Evolutionary conservation across 2,113 vertebrate genomes (phyloP).

Genomic region (Pseudopodoces humilis): DNA sequence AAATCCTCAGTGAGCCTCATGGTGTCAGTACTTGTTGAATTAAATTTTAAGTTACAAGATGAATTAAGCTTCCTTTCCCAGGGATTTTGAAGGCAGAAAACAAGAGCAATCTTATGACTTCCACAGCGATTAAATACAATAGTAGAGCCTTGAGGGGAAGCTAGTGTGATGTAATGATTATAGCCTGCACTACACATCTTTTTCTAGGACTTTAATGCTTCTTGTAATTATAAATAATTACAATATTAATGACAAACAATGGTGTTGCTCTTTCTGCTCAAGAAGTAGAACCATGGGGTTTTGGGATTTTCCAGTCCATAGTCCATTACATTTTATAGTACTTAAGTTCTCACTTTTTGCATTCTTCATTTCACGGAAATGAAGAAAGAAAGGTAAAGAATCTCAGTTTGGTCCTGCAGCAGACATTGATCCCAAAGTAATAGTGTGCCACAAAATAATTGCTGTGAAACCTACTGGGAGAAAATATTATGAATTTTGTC

Average conservation of each 20-base stretch:
- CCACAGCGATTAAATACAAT: not conserved
- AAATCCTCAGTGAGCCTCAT: not conserved
- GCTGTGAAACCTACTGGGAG: not conserved
- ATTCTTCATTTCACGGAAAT: not conserved
- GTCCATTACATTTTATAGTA: not conserved
- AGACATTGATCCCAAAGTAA: not conserved
- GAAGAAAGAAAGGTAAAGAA: not conserved
- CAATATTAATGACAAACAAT: not conserved
- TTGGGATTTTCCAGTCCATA: not conserved
- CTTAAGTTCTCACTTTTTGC: not conserved
- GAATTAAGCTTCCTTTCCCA: not conserved
- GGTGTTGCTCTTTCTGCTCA: not conserved
- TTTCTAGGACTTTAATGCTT: not conserved
- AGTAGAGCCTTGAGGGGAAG: not conserved
- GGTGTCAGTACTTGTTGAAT: not conserved
- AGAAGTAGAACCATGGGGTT: not conserved
- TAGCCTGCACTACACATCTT: not conserved
- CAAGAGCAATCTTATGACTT: not conserved
- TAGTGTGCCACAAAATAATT: not conserved
- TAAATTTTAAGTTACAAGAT: not conserved
- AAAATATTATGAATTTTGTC: not conserved
- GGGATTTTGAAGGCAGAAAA: not conserved
- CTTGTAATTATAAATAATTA: not conserved
- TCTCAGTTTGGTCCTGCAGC: not conserved
- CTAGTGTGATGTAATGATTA: not conserved